These are phyloP conservation scores for Pyralis farinalis DNA, from an alignment of 2,888 invertebrate genomes.

Conservation along the genomic window DNA sequence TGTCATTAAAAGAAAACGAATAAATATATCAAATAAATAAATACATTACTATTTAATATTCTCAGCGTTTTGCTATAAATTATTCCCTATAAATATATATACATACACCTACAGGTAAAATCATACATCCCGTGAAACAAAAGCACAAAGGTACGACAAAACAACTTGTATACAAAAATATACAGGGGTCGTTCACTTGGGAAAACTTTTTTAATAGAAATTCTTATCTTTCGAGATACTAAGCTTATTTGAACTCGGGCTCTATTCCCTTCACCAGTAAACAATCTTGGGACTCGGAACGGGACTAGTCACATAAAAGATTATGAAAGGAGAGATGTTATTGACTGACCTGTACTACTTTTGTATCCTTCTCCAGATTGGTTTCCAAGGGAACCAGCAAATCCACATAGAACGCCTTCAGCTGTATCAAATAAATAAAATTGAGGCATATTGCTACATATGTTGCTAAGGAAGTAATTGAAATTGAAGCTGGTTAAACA, in stretches of 20 bases:
- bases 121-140: background rate
- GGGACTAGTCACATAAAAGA: slow-evolving; percentile 42
- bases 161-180: slow-evolving; percentile 16
- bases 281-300: slow-evolving; percentile 45
- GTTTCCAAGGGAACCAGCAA: slow-evolving; percentile 95
- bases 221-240: slow-evolving; percentile 49
- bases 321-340: slow-evolving; percentile 48
- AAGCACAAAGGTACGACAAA: slow-evolving; percentile 10
- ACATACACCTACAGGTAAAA: background rate
- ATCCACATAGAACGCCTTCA: slow-evolving; percentile 97
- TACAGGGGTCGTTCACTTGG: slow-evolving; percentile 26
- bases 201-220: slow-evolving; percentile 61
- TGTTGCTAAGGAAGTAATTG: slow-evolving; percentile 6
- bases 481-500: slow-evolving; percentile 8
- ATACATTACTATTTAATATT: too few species aligned
- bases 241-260: slow-evolving; percentile 48
- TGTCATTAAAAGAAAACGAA: too few species aligned
- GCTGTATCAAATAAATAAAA: slow-evolving; percentile 78
- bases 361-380: slow-evolving; percentile 95
- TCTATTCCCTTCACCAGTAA: slow-evolving; percentile 46
- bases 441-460: slow-evolving; percentile 11
- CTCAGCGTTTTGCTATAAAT: too few species aligned
- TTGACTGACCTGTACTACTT: slow-evolving; percentile 91
- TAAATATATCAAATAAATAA: too few species aligned
- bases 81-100: too few species aligned